Evolutionary conservation across 2,113 vertebrate species (phyloP).

Genomic region (Chlorodrepanis virens): DNA sequence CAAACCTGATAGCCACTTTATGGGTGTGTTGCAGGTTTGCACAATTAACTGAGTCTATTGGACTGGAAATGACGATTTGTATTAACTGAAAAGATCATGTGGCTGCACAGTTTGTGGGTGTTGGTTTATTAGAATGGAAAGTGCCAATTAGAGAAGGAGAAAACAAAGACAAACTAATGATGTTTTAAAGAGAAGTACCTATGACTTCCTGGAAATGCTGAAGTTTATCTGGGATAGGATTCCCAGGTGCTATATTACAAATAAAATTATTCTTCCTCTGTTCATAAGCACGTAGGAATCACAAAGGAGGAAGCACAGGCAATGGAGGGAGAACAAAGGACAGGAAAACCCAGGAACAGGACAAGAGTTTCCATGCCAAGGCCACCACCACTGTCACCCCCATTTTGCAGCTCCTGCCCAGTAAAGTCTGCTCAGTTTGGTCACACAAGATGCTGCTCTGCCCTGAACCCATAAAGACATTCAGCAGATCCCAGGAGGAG

Average conservation of each 20-base stretch:
- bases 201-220: conserved; percentile 49
- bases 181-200: conserved; percentile 42
- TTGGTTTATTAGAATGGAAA: conserved; percentile 67
- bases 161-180: conserved; percentile 61
- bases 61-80: conserved; percentile 67
- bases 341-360: background rate
- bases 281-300: background rate
- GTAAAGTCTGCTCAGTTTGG: background rate
- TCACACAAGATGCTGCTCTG: background rate
- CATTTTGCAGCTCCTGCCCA: background rate
- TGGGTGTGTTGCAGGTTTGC: conserved; percentile 66
- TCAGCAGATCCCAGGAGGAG: background rate
- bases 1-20: conserved; percentile 58
- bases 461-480: fast-evolving
- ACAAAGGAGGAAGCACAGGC: background rate
- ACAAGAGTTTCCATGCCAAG: background rate
- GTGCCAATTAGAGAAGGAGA: conserved; percentile 63
- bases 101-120: conserved; percentile 58
- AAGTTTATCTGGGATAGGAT: conserved; percentile 13
- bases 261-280: background rate
- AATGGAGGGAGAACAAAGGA: background rate
- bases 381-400: background rate
- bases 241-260: background rate
- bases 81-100: conserved; percentile 63
- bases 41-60: conserved; percentile 65